Conservation (phyloP, 2,888 invertebrate species). For the Oxyscelio sp. region DNA sequence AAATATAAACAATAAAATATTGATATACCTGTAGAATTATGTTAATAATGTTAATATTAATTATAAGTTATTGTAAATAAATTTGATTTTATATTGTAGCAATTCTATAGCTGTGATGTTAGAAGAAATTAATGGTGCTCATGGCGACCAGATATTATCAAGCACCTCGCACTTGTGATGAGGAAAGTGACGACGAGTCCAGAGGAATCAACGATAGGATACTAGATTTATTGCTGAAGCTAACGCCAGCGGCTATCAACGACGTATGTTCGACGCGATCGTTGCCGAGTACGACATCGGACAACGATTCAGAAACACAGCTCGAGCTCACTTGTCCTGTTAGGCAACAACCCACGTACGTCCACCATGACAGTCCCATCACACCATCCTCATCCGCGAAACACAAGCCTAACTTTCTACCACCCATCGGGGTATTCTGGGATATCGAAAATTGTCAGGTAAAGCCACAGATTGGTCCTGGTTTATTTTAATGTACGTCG, state of each 20-base stretch:
- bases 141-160: constrained; percentile 79
- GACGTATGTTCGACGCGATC: constrained; percentile 75
- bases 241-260: constrained; percentile 73
- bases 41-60: too few species aligned
- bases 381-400: constrained; percentile 74
- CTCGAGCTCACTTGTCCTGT: constrained; percentile 70
- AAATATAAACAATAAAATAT: too few species aligned
- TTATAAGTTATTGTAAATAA: too few species aligned
- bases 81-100: constrained; percentile 27
- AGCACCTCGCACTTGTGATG: constrained; percentile 75
- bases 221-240: constrained; percentile 81
- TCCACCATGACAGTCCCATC: constrained; percentile 81
- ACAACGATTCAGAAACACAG: constrained; percentile 76
- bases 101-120: constrained; percentile 70
- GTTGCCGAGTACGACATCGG: constrained; percentile 77
- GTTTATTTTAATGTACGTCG: too few species aligned
- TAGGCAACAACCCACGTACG: constrained; percentile 78
- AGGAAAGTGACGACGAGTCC: constrained; percentile 81
- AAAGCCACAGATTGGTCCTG: too few species aligned
- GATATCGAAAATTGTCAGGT: constrained; percentile 97
- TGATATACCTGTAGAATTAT: too few species aligned
- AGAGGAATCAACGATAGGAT: constrained; percentile 84
- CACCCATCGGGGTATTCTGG: constrained; percentile 96
- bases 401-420: constrained; percentile 87
- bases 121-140: constrained; percentile 71